These are phyloP conservation scores for Mustelus asterias DNA, from an alignment of 2,113 vertebrate species.

Conservation along the genomic window DNA sequence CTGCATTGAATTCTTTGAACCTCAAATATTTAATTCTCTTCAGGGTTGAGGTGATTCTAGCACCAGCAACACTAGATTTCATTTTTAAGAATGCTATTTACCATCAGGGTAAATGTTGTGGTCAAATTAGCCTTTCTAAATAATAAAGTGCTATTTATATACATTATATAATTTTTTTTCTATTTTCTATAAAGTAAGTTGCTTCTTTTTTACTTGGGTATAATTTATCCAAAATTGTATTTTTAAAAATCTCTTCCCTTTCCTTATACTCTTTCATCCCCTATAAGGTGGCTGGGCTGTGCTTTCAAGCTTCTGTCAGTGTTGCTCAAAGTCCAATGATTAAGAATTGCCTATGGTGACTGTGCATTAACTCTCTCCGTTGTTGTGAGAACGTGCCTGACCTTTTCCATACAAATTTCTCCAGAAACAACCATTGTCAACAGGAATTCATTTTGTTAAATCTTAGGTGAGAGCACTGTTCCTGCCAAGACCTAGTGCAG, in stretches of 20 bases:
- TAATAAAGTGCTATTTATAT: background rate
- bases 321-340: background rate
- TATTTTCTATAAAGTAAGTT: background rate
- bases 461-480: background rate
- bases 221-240: background rate
- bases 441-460: background rate
- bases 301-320: background rate
- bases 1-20: background rate
- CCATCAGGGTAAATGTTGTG: background rate
- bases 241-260: background rate
- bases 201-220: background rate
- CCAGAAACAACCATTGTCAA: background rate
- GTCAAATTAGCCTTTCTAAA: background rate
- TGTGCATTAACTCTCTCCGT: background rate
- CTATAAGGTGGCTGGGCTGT: background rate
- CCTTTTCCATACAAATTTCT: background rate
- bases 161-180: background rate
- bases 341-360: background rate
- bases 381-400: background rate
- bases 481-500: background rate
- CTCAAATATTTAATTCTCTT: background rate
- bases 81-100: background rate
- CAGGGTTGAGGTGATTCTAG: background rate
- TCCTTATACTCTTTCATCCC: background rate
- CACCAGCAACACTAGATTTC: background rate